A percentile compares a stretch with the other conserved stretches of the same genome.
These are phyloP conservation scores for Hirtodrosophila histrioides DNA, from an alignment of 2,888 invertebrate genomes.

Conservation along the genomic window DNA sequence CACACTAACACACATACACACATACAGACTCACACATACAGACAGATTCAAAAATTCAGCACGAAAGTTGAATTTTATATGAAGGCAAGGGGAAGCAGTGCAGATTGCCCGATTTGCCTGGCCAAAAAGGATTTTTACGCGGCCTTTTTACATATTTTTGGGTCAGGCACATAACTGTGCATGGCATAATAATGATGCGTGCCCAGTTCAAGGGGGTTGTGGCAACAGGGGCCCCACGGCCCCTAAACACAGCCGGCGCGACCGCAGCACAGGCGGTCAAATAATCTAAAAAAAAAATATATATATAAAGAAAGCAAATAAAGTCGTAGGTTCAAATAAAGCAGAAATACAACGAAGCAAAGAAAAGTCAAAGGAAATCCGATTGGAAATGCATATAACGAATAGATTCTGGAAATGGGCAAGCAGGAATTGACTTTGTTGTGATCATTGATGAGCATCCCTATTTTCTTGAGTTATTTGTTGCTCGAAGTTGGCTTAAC, in stretches of 20 bases:
- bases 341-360: constrained; percentile 29
- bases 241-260: constrained; percentile 18
- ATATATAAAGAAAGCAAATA: constrained; percentile 26
- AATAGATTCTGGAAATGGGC: constrained; percentile 17
- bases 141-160: constrained; percentile 75
- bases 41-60: constrained; percentile 75
- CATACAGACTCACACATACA: constrained; percentile 13
- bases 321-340: constrained; percentile 52
- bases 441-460: constrained; percentile 1
- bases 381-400: constrained; percentile 52
- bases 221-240: constrained; percentile 4
- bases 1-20: constrained; percentile 37
- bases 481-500: too few relatives aligned
- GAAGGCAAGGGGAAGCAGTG: constrained; percentile 24
- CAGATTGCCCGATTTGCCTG: constrained; percentile 57
- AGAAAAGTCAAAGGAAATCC: constrained; percentile 62
- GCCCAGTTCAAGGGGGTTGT: constrained; percentile 43
- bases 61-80: constrained; percentile 75
- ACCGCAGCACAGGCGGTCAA: constrained; percentile 47
- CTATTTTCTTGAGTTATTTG: neutral
- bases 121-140: constrained; percentile 73
- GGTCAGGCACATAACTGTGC: constrained; percentile 79
- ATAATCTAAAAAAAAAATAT: constrained; percentile 20
- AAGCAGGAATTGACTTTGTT: constrained; percentile 1
- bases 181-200: constrained; percentile 78